Percentiles rank a stretch among this genome's conserved stretches.
phyloP scores from a whole-genome alignment of 2,888 invertebrate genomes.

The Selenia dentaria region DNA sequence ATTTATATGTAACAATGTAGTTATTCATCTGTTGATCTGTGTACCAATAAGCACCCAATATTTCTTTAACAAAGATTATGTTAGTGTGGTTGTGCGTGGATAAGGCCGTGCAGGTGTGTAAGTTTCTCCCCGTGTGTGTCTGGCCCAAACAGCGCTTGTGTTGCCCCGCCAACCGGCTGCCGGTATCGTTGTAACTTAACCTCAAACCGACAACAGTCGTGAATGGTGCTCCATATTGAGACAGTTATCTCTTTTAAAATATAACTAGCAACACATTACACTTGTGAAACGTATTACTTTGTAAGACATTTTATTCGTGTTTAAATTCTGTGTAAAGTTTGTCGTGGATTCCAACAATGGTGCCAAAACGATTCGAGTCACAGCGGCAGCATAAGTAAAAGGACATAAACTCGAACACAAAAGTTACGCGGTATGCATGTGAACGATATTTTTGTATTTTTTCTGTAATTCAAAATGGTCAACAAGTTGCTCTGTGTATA shows the following conservation, averaged over 20 bases:
- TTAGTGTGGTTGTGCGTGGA: too few species aligned
- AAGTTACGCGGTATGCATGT: conserved; percentile 38
- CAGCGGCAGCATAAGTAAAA: conserved; percentile 45
- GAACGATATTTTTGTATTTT: conserved; percentile 38
- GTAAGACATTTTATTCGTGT: conserved; percentile 18
- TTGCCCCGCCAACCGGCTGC: conserved; percentile 69
- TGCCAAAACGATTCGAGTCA: conserved; percentile 43
- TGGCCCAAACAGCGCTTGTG: conserved; percentile 58
- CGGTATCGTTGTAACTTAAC: conserved; percentile 81
- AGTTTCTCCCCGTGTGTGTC: conserved; percentile 63
- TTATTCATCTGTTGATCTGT: too few species aligned
- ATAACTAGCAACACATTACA: conserved; percentile 24
- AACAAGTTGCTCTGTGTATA: conserved; percentile 46
- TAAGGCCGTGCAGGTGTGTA: conserved; percentile 11
- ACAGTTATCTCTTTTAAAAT: conserved; percentile 62
- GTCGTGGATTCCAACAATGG: conserved; percentile 21
- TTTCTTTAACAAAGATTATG: too few species aligned
- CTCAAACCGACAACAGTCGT: conserved; percentile 82
- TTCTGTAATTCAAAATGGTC: conserved; percentile 41
- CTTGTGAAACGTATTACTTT: conserved; percentile 4
- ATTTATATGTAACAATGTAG: too few species aligned
- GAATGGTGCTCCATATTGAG: conserved; percentile 75
- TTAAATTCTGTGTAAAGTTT: conserved; percentile 26
- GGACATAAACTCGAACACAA: conserved; percentile 31
- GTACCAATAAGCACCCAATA: too few species aligned